Percentiles rank a stretch among this genome's conserved stretches.
phyloP scores from a whole-genome alignment of 30 jellyfish, hydroid and myxozoan genomes.

The Cassiopea andromeda region DNA sequence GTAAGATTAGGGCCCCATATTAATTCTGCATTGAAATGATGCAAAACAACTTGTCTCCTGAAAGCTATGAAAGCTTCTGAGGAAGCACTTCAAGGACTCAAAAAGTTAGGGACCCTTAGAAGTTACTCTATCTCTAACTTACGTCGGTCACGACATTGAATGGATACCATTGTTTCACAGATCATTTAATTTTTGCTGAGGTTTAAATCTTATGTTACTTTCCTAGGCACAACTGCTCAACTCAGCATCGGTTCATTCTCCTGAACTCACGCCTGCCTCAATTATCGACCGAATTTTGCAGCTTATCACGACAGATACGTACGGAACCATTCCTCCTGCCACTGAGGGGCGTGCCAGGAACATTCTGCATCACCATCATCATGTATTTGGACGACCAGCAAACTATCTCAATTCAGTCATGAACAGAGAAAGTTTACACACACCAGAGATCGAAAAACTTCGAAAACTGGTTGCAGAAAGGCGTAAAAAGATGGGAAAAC shows the following conservation, averaged over 20 bases:
- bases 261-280: constrained; percentile 96
- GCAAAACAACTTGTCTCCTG: too few relatives aligned
- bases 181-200: not conserved
- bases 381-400: not conserved
- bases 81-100: too few relatives aligned
- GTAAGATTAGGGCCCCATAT: too few relatives aligned
- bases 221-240: constrained; percentile 84
- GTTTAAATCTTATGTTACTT: not conserved
- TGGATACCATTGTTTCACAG: not conserved
- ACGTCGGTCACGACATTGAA: too few relatives aligned
- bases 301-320: constrained; percentile 89
- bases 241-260: constrained; percentile 86
- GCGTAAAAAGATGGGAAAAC: constrained; percentile 19
- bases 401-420: constrained; percentile 12
- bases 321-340: constrained; percentile 91
- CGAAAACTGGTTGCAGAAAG: constrained; percentile 59
- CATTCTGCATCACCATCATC: constrained; percentile 32
- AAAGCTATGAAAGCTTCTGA: too few relatives aligned
- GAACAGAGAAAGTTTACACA: constrained; percentile 51
- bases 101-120: too few relatives aligned
- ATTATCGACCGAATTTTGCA: constrained; percentile 96
- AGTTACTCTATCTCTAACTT: too few relatives aligned
- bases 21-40: too few relatives aligned
- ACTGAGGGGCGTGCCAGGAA: constrained; percentile 25
- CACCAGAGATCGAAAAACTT: constrained; percentile 65